phyloP scores from a whole-genome alignment of 2,888 invertebrate genomes.

The Drosophila kanekoi region DNA sequence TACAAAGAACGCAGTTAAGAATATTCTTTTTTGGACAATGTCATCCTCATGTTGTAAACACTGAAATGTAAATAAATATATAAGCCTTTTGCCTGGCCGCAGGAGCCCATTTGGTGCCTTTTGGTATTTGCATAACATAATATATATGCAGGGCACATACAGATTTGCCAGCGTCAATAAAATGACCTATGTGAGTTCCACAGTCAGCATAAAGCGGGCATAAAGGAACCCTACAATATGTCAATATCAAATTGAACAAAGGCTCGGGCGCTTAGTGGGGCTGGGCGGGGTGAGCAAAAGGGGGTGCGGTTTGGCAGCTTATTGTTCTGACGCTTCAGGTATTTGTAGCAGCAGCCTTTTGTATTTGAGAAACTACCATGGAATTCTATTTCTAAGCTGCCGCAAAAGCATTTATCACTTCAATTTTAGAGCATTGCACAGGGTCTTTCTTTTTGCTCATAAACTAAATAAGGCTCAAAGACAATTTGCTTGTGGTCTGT shows the following conservation, averaged over 20 bases:
- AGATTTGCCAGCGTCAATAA: slow-evolving; percentile 68
- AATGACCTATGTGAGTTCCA: slow-evolving; percentile 65
- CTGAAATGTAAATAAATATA: slow-evolving; percentile 63
- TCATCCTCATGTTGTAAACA: slow-evolving; percentile 45
- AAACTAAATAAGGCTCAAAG: slow-evolving; percentile 7
- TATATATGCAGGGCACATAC: slow-evolving; percentile 73
- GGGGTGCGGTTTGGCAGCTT: slow-evolving; percentile 18
- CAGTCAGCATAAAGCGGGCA: slow-evolving; percentile 62
- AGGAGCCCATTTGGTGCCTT: slow-evolving; percentile 40
- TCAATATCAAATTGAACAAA: slow-evolving; percentile 62
- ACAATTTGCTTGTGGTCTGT: not conserved
- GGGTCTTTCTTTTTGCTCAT: not conserved
- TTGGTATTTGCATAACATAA: slow-evolving; percentile 76
- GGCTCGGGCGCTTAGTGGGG: slow-evolving; percentile 6
- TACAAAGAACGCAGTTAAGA: slow-evolving; percentile 27
- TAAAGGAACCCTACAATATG: slow-evolving; percentile 56
- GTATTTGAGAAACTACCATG: slow-evolving; percentile 74
- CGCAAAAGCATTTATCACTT: slow-evolving; percentile 69
- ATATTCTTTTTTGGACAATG: slow-evolving; percentile 46
- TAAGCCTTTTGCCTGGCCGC: slow-evolving; percentile 63
- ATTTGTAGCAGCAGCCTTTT: slow-evolving; percentile 54
- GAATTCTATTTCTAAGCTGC: slow-evolving; percentile 64
- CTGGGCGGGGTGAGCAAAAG: not conserved
- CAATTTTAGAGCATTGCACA: slow-evolving; percentile 28
- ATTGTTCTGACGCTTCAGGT: slow-evolving; percentile 65